phyloP scores from a whole-genome alignment of 2,888 invertebrate species.

The Cyclophora punctaria region DNA sequence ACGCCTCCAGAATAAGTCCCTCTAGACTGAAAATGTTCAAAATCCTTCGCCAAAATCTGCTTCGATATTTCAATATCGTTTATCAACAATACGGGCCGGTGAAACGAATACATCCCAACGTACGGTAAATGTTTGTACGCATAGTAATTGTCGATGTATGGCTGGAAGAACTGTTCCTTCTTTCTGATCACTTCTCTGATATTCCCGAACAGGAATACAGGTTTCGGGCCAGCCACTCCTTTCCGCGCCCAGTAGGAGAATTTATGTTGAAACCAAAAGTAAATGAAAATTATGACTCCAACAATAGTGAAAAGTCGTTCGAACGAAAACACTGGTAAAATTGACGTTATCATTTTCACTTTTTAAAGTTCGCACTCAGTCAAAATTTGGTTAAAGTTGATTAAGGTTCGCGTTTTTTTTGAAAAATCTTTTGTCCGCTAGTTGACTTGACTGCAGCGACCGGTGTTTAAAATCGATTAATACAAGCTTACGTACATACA shows the following conservation, averaged over 20 bases:
- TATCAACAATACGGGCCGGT: slow-evolving; percentile 76
- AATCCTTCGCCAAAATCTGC: slow-evolving; percentile 77
- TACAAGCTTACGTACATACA: slow-evolving; percentile 6
- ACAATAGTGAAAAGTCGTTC: slow-evolving; percentile 29
- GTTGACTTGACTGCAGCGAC: no score
- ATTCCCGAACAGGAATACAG: slow-evolving; percentile 78
- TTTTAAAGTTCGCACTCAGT: slow-evolving; percentile 5
- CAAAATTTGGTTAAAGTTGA: background rate
- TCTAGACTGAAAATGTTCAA: slow-evolving; percentile 78
- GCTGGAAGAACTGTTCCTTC: slow-evolving; percentile 76
- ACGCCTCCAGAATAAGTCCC: slow-evolving; percentile 77
- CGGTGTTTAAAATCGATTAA: background rate
- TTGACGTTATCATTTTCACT: slow-evolving; percentile 20
- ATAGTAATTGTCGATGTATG: slow-evolving; percentile 75
- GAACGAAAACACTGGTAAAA: slow-evolving; percentile 21
- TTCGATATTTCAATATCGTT: slow-evolving; percentile 78
- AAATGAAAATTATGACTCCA: slow-evolving; percentile 28
- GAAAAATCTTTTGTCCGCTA: background rate
- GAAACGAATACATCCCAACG: slow-evolving; percentile 78
- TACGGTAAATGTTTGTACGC: slow-evolving; percentile 63
- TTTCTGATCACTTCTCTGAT: slow-evolving; percentile 70
- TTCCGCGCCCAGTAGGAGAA: slow-evolving; percentile 76
- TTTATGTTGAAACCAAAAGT: slow-evolving; percentile 56
- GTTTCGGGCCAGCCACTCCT: slow-evolving; percentile 72
- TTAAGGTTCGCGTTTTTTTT: background rate